phyloP scores from a whole-genome alignment of 2,888 invertebrate genomes.

The Limnephilus marmoratus region DNA sequence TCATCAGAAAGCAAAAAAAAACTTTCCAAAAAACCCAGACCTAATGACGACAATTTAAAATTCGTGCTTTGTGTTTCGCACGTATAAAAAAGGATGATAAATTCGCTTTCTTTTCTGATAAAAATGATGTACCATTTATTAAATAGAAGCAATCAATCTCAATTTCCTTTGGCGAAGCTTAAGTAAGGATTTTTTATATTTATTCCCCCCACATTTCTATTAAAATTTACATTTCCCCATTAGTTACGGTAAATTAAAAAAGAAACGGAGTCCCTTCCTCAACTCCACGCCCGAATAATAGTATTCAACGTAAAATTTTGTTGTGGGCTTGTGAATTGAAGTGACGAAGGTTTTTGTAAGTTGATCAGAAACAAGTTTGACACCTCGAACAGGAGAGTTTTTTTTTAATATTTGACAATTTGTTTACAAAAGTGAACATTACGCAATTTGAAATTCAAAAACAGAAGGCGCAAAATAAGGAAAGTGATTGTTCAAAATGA shows the following conservation, averaged over 20 bases:
- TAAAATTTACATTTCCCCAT: neutral
- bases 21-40: neutral
- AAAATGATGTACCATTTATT: neutral
- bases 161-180: constrained; percentile 16
- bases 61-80: neutral
- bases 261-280: neutral
- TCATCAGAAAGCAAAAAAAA: neutral
- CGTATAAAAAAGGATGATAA: neutral
- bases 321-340: neutral
- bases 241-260: neutral
- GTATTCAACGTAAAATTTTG: neutral
- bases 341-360: neutral
- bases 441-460: neutral
- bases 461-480: neutral
- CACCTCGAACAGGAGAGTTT: neutral
- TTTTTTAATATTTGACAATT: constrained; percentile 8
- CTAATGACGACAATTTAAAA: neutral
- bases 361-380: neutral
- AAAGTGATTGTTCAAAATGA: neutral
- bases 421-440: neutral
- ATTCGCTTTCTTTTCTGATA: neutral
- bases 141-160: constrained; percentile 16
- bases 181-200: neutral
- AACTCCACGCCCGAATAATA: neutral
- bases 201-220: neutral